These are phyloP conservation scores for Zapornia atra DNA, from an alignment of 2,113 vertebrate species.

Conservation along the genomic window DNA sequence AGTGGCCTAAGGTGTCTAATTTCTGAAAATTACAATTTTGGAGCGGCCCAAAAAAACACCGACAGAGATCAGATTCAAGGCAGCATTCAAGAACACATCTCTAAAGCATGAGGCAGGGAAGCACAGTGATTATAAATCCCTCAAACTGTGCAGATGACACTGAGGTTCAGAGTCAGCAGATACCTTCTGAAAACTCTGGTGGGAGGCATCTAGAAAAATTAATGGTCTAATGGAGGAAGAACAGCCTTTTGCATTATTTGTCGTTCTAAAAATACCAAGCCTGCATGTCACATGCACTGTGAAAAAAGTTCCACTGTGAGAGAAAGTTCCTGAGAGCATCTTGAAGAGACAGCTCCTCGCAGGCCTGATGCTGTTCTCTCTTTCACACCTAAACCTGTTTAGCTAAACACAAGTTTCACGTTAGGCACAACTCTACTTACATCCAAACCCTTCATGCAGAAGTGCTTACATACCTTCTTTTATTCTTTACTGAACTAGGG, in stretches of 20 bases:
- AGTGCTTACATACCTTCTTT: background rate
- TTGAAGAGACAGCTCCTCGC: background rate
- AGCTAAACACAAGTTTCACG: background rate
- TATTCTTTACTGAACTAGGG: background rate
- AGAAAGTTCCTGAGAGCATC: background rate
- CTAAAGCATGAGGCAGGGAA: background rate
- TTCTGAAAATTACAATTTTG: constrained; percentile 6
- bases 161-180: background rate
- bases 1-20: background rate
- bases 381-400: background rate
- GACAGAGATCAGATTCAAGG: background rate
- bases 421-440: background rate
- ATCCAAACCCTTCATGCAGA: background rate
- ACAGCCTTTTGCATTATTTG: background rate
- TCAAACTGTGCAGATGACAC: background rate
- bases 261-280: constrained; percentile 21
- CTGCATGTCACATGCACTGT: background rate
- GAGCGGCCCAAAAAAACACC: background rate
- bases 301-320: background rate
- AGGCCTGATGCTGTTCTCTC: background rate
- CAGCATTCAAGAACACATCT: background rate
- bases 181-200: background rate
- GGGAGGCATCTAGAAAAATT: background rate
- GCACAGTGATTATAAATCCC: background rate
- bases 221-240: background rate